Evolutionary conservation across 2,797 vertebrate genomes (phyloP), one percentile per base, ranked within the genome.

Genomic region (Nannoperca australis): DNA sequence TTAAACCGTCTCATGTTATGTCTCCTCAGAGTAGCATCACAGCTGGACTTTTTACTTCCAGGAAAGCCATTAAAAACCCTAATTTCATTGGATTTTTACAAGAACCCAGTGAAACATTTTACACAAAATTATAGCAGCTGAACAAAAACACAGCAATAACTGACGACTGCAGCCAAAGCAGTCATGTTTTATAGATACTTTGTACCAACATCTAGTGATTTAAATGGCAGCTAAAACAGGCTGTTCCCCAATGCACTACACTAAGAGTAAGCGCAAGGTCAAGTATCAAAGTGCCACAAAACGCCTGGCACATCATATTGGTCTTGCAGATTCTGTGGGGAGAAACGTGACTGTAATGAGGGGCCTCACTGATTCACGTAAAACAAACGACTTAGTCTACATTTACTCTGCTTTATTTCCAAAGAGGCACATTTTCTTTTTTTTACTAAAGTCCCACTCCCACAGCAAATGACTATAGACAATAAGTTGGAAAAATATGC

Each of bases 351-450:
- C 12, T 24, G 34, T 38, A 15, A 22, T 22, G 5, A 67, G 22
- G 40, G 20, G 50, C 7, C 54, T 54, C n/a, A 20, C 0, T 32
- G 17, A 61, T 61, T 40, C 10, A 13, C 27, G n/a, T 15, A 4
- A 49, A 79, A 58, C 20, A 63, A 60, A 36, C 66, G 54, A 67
- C 17, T 54, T 13, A 45, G 2, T 63, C 34, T 27, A 17, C 60
- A 69, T n/a, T 20, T 47, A 34, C n/a, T 18, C 6, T 51, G 20
- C 4, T 64, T 40, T 6, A 47, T 14, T 32, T 3, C 2, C 7
- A 72, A 12, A 64, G 20, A 54, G 6, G 5, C 9, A 50, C 40
- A 15, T 3, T 56, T 30, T 2, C 17, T 22, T 63, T 47, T 36
- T 45, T 54, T 44, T 13, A n/a, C 1, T 2, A 44, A 40, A 17